These are phyloP conservation scores for Scaptomyza hsui DNA, from an alignment of 1,140 invertebrate species.

Conservation along the genomic window DNA sequence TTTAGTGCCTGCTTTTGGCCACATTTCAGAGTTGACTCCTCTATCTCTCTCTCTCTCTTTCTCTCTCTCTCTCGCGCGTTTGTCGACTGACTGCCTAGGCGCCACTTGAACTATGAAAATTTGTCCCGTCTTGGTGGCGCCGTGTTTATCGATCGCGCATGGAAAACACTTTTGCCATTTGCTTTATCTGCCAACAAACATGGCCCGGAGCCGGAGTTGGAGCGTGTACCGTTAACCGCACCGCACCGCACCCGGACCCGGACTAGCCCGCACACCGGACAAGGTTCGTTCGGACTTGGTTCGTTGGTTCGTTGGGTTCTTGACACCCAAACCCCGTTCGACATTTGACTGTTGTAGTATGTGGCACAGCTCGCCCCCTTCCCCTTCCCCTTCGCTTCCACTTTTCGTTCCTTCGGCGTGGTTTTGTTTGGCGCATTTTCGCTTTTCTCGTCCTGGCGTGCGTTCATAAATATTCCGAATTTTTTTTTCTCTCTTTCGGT, in stretches of 20 bases:
- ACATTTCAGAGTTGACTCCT: constrained; percentile 57
- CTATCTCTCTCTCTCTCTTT: not conserved
- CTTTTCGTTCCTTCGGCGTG: constrained; percentile 5
- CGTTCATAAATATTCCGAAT: constrained; percentile 78
- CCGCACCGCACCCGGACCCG: not conserved
- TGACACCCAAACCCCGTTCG: constrained; percentile 13
- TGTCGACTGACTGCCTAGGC: constrained; percentile 61
- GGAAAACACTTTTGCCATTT: constrained; percentile 82
- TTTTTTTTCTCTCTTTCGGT: constrained; percentile 46
- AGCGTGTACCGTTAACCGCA: not conserved
- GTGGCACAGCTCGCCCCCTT: not conserved
- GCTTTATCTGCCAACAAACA: constrained; percentile 78
- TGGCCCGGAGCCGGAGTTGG: constrained; percentile 40
- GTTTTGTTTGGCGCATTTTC: constrained; percentile 71
- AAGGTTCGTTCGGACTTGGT: constrained; percentile 65
- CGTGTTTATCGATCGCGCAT: constrained; percentile 79
- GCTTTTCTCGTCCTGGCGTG: constrained; percentile 70
- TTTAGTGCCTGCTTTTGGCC: constrained; percentile 74
- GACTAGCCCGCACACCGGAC: constrained; percentile 45
- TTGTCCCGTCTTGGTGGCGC: constrained; percentile 81
- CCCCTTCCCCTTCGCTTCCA: not conserved
- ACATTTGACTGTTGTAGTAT: constrained; percentile 49
- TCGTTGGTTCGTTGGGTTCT: constrained; percentile 56
- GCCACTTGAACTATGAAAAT: constrained; percentile 84
- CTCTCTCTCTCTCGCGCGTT: not conserved